Conservation (phyloP, 2,113 vertebrate species). For the Eulemur rufifrons region DNA sequence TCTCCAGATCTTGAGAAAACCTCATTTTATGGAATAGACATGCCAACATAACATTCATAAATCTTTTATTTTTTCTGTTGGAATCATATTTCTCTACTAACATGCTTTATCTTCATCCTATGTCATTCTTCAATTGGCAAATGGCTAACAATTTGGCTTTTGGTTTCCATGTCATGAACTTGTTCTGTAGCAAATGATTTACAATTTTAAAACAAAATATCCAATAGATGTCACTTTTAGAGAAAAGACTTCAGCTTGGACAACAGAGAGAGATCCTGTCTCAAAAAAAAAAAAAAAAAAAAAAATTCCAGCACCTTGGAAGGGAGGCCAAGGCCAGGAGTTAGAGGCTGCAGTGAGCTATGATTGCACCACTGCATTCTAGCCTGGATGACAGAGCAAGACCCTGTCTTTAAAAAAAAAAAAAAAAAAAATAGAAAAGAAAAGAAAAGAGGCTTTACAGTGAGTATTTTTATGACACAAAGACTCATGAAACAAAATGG, state of each 20-base stretch:
- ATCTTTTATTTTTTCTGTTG: constrained; percentile 51
- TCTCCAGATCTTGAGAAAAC: constrained; percentile 35
- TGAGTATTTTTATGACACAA: constrained; percentile 49
- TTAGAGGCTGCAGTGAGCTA: too few relatives aligned
- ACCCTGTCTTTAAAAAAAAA: too few relatives aligned
- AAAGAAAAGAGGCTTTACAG: not conserved
- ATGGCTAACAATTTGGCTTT: constrained; percentile 11
- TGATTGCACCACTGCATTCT: too few relatives aligned
- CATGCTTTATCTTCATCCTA: constrained; percentile 26
- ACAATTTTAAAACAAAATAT: constrained; percentile 37
- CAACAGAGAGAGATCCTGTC: too few relatives aligned
- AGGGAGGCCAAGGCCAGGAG: too few relatives aligned
- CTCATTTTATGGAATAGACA: constrained; percentile 28
- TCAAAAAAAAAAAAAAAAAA: too few relatives aligned
- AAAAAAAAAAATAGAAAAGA: too few relatives aligned
- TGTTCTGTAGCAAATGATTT: constrained; percentile 39
- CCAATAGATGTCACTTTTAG: not conserved
- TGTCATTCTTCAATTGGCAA: constrained; percentile 41
- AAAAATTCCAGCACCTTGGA: too few relatives aligned
- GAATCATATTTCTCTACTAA: constrained; percentile 45
- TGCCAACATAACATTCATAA: not conserved
- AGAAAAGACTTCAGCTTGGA: not conserved
- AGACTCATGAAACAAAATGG: not conserved
- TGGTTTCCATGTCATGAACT: constrained; percentile 32
- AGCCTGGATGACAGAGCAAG: too few relatives aligned